Base-by-base conservation (phyloP, 2,888 invertebrate genomes). In the Synergus laeviventris region DNA sequence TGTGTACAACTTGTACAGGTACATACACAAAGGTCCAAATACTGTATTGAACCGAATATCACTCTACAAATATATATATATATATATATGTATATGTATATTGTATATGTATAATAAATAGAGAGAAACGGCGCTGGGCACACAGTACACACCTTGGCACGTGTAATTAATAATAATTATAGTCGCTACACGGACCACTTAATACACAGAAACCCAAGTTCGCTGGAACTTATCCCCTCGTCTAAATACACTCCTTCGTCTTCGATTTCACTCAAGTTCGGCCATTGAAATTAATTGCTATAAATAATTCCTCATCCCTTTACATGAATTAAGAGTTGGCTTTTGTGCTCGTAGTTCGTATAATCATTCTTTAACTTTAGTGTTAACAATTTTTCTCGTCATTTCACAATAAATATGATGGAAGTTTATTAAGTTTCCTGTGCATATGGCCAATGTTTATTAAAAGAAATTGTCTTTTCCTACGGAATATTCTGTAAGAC, bases 181-280 rank as follows among this genome's bases (percentile, higher is more conserved):
- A 81, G 84, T 78, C 79, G 78, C 83, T 76, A 81, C 76, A 76
- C 80, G 79, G 78, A 79, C 81, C 80, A 82, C 81, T 83, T 83
- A 77, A 80, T 81, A 83, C 81, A 81, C 81, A 76, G 79, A 82
- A 79, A 83, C 80, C 79, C 82, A 77, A 81, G 80, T 81, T 81
- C 79, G 79, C 81, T 81, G 75, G 76, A 79, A 79, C 78, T 80
- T 73, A 78, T 76, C 77, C 79, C 39, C 62, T 38, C n/a, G 62
- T 62, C 62, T 62, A 62, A 62, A 62, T 39, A 62, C 62, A 38
- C 38, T 18, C 38, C 18, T 39, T 36, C 38, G 62, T 39, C 62
- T 62, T 39, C 62, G 39, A 39, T 62, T 62, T 62, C 62, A 62
- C 62, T 62, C 18, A 18, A 38, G 38, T 16, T 62, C 62, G 62